Evolutionary conservation across 2,113 vertebrate genomes (phyloP).

Genomic region (Uria aalge): DNA sequence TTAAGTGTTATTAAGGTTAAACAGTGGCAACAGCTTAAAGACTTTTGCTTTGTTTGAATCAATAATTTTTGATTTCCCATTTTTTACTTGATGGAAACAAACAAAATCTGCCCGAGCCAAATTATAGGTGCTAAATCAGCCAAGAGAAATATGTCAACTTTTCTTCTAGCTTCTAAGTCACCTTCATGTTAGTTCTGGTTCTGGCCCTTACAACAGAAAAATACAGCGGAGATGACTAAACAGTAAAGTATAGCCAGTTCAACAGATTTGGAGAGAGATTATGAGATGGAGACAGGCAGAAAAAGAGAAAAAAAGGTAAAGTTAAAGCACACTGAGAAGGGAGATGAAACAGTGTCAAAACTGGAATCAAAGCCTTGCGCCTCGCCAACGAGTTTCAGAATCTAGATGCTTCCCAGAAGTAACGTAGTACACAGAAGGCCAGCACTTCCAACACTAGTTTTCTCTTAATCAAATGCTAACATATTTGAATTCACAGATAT

Average conservation of each 20-base stretch:
- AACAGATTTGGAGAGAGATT: background rate
- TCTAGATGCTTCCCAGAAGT: background rate
- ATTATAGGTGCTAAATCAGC: background rate
- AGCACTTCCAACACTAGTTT: background rate
- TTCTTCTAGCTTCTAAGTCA: background rate
- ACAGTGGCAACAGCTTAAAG: background rate
- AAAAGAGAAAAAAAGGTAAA: background rate
- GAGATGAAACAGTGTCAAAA: background rate
- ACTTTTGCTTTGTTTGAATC: background rate
- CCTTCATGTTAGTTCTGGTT: background rate
- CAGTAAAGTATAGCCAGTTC: background rate
- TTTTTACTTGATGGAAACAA: background rate
- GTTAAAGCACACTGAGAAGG: background rate
- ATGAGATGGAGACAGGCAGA: background rate
- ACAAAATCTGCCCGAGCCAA: background rate
- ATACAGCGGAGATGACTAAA: background rate
- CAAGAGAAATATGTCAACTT: background rate
- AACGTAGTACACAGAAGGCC: background rate
- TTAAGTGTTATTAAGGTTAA: background rate
- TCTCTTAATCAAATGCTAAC: background rate
- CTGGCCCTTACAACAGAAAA: background rate
- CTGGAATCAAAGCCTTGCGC: background rate
- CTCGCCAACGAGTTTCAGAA: background rate
- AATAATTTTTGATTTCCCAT: background rate
- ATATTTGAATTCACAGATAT: background rate